phyloP scores from a whole-genome alignment of 2,888 invertebrate genomes.

The Drosophila formosana region DNA sequence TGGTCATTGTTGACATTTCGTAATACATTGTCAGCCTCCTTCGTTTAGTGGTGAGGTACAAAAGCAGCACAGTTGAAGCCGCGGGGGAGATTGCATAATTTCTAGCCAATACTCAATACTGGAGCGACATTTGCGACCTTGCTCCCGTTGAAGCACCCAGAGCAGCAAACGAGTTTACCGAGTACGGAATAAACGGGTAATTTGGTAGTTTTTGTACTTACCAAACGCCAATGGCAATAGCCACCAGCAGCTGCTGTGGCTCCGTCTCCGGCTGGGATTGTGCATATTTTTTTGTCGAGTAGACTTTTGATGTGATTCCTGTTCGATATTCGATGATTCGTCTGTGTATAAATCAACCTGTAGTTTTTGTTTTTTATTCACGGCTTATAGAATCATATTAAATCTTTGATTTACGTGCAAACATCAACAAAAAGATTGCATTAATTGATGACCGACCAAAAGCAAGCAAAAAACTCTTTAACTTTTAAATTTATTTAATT shows the following conservation, averaged over 20 bases:
- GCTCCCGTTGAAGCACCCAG: constrained; percentile 67
- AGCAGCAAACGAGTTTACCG: constrained; percentile 37
- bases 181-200: constrained; percentile 47
- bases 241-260: constrained; percentile 52
- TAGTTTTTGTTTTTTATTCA: constrained; percentile 1
- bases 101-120: constrained; percentile 38
- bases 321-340: constrained; percentile 8
- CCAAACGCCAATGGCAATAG: constrained; percentile 75
- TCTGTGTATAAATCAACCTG: constrained; percentile 33
- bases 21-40: constrained; percentile 34
- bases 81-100: constrained; percentile 61
- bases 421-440: constrained; percentile 23
- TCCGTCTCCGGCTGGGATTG: constrained; percentile 28
- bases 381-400: constrained; percentile 52
- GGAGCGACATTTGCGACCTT: constrained; percentile 62
- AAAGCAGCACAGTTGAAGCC: neutral
- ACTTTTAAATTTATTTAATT: constrained; percentile 33
- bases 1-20: constrained; percentile 57
- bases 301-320: constrained; percentile 41
- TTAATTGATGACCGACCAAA: constrained; percentile 30
- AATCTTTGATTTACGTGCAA: constrained; percentile 16
- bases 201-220: constrained; percentile 59
- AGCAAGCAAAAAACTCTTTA: constrained; percentile 11
- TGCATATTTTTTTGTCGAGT: constrained; percentile 42
- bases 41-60: neutral